Evolutionary conservation across 2,797 vertebrate species (phyloP).

Genomic region (Takifugu rubripes): DNA sequence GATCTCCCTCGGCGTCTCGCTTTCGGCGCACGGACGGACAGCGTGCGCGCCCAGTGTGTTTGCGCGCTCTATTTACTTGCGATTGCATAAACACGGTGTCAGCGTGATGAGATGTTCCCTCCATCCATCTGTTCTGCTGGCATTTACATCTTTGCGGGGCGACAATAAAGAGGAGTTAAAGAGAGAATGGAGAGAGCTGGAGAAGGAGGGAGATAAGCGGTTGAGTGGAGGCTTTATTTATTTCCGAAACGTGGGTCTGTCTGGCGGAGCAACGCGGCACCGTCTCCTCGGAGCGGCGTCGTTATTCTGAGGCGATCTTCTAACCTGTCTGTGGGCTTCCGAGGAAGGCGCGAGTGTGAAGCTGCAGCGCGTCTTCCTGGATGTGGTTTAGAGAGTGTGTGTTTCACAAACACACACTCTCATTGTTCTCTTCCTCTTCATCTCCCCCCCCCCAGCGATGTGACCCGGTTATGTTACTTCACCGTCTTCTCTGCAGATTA

Average conservation of each 20-base stretch:
- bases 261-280: no score
- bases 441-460: constrained; percentile 63
- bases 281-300: not conserved
- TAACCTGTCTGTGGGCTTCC: constrained; percentile 20
- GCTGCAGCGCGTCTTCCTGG: constrained; percentile 39
- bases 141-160: constrained; percentile 57
- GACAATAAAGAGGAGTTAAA: constrained; percentile 38
- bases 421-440: constrained; percentile 62
- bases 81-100: constrained; percentile 64
- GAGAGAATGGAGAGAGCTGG: not conserved
- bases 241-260: no score
- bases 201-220: constrained; percentile 27
- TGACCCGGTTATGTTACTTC: constrained; percentile 64
- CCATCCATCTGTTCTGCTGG: constrained; percentile 72
- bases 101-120: constrained; percentile 62
- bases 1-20: constrained; percentile 47
- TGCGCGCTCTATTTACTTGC: constrained; percentile 43
- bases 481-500: constrained; percentile 64
- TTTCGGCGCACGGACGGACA: constrained; percentile 14
- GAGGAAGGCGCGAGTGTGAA: constrained; percentile 21
- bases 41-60: constrained; percentile 17
- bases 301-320: constrained; percentile 27
- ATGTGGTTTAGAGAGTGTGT: constrained; percentile 33
- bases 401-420: constrained; percentile 4
- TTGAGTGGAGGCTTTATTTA: not conserved